Conservation (phyloP, 2,113 vertebrate species). For the Burhinus oedicnemus region DNA sequence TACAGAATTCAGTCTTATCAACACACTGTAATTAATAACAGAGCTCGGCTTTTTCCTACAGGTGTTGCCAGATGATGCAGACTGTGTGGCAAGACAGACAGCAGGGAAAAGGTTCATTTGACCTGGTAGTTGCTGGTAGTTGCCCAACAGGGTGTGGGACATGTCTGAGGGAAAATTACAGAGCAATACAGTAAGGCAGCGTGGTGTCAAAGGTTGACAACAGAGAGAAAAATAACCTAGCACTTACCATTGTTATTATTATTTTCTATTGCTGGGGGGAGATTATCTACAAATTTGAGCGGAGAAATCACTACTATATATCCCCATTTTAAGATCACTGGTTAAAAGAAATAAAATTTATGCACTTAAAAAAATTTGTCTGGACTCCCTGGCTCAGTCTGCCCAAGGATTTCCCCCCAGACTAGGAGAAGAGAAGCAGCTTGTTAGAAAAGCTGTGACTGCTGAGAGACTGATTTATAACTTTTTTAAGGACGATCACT, state of each 20-base stretch:
- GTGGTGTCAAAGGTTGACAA: not conserved
- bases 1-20: not conserved
- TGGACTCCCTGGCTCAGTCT: not conserved
- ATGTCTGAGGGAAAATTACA: not conserved
- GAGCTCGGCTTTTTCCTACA: not conserved
- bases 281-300: not conserved
- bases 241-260: accelerated
- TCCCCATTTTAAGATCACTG: not conserved
- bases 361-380: not conserved
- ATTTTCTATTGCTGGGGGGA: not conserved
- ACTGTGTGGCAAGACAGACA: not conserved
- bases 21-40: not conserved
- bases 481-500: not conserved
- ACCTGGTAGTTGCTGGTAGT: not conserved
- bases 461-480: not conserved
- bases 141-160: not conserved
- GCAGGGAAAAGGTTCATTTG: not conserved
- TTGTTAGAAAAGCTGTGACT: not conserved
- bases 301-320: not conserved
- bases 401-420: not conserved
- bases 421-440: not conserved
- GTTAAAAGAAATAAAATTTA: not conserved
- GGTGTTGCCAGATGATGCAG: not conserved
- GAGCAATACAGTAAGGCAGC: not conserved
- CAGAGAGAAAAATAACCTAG: not conserved